Conservation (phyloP, 2,888 invertebrate species). For the Bedellia somnulentella region DNA sequence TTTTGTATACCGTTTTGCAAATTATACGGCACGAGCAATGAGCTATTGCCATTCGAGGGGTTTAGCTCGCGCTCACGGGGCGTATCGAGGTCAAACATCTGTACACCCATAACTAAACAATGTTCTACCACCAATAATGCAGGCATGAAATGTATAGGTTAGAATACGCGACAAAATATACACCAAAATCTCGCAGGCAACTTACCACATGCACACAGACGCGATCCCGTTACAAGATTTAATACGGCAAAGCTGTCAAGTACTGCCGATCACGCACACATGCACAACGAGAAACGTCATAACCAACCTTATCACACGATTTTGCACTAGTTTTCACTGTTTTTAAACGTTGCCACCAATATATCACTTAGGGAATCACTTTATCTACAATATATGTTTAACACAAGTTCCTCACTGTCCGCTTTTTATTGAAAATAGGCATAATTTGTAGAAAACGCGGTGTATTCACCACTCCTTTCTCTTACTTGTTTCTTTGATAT, state of each 20-base stretch:
- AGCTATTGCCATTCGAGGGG: slow-evolving; percentile 32
- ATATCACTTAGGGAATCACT: slow-evolving; percentile 30
- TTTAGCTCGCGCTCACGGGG: slow-evolving; percentile 15
- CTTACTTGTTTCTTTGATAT: slow-evolving; percentile 57
- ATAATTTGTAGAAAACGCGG: slow-evolving; percentile 45
- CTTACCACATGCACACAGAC: slow-evolving; percentile 23
- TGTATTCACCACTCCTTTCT: slow-evolving; percentile 61
- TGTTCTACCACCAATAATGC: slow-evolving; percentile 15
- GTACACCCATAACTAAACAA: slow-evolving; percentile 15
- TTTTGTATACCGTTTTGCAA: no score
- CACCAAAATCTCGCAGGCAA: no score
- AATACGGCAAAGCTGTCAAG: slow-evolving; percentile 45
- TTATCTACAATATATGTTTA: slow-evolving; percentile 26
- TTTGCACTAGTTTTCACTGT: slow-evolving; percentile 37
- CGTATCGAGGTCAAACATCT: slow-evolving; percentile 37
- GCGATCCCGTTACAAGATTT: slow-evolving; percentile 50
- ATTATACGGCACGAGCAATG: slow-evolving; percentile 8
- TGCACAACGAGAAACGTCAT: slow-evolving; percentile 52
- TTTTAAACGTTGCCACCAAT: slow-evolving; percentile 33
- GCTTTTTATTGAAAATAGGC: slow-evolving; percentile 49
- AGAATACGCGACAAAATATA: slow-evolving; percentile 5
- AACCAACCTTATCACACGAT: slow-evolving; percentile 48
- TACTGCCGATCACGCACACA: slow-evolving; percentile 31
- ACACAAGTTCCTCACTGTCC: slow-evolving; percentile 25
- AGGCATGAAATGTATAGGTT: slow-evolving; percentile 25